Conservation (phyloP, 1,140 invertebrate species). For the Epicauta chinensis region DNA sequence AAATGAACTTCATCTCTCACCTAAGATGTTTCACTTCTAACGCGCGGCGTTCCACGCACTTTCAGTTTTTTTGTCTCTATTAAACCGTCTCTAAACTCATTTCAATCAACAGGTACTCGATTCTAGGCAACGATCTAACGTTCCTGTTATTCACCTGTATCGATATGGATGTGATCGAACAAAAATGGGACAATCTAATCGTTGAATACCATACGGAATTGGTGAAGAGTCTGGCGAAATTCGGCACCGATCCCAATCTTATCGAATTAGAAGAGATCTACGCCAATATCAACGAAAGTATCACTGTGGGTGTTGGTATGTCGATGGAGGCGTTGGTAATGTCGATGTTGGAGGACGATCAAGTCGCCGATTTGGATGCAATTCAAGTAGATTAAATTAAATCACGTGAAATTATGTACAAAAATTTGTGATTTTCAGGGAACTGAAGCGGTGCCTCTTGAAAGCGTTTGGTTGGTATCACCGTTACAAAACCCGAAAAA, state of each 20-base stretch:
- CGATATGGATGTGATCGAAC: constrained; percentile 40
- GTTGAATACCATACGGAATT: constrained; percentile 46
- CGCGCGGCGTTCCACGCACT: no score
- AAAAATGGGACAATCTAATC: constrained; percentile 43
- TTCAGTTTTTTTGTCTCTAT: no score
- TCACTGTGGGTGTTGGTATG: constrained; percentile 28
- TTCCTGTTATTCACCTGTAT: constrained; percentile 51
- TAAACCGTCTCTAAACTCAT: no score
- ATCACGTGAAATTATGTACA: constrained; percentile 1
- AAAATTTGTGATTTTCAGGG: constrained; percentile 23
- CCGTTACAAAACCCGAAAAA: constrained; percentile 24
- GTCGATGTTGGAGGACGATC: constrained; percentile 32
- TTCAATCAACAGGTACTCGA: constrained; percentile 40
- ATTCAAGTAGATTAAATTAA: constrained; percentile 23
- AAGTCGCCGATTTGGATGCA: constrained; percentile 28
- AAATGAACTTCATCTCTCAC: no score
- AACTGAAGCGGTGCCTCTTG: constrained; percentile 27
- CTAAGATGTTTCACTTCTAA: no score
- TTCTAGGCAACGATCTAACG: constrained; percentile 47
- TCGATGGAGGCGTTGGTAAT: constrained; percentile 30
- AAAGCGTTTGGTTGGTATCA: constrained; percentile 30
- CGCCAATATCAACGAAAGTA: constrained; percentile 21
- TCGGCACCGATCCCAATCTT: constrained; percentile 26
- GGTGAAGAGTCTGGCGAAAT: constrained; percentile 27
- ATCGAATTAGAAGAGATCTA: constrained; percentile 21